A percentile compares a stretch with the other conserved stretches of the same genome.
These are phyloP conservation scores for Apotomis betuletana DNA, from an alignment of 2,888 invertebrate genomes.

Conservation along the genomic window DNA sequence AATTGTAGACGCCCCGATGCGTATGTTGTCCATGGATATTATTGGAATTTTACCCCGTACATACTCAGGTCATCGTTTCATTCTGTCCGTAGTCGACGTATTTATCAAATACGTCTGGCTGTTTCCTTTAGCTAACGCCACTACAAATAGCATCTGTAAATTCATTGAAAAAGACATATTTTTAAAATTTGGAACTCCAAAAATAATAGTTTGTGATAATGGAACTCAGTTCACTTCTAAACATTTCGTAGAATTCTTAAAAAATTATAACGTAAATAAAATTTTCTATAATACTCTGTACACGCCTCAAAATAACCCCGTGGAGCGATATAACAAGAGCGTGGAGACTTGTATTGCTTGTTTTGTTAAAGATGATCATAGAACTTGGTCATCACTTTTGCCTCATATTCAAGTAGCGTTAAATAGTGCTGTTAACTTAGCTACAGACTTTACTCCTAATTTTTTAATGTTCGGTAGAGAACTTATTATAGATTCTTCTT, in stretches of 20 bases:
- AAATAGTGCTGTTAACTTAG: too few relatives aligned
- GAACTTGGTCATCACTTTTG: too few relatives aligned
- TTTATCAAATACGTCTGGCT: slow-evolving; percentile 26
- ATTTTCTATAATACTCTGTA: slow-evolving; percentile 24
- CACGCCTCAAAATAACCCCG: neutral
- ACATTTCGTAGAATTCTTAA: slow-evolving; percentile 18
- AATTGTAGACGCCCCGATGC: slow-evolving; percentile 8
- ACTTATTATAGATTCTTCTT: too few relatives aligned
- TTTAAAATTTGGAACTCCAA: slow-evolving; percentile 27
- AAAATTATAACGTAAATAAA: slow-evolving; percentile 20
- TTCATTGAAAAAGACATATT: slow-evolving; percentile 22
- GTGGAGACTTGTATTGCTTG: too few relatives aligned
- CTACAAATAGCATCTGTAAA: slow-evolving; percentile 18
- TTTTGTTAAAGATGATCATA: too few relatives aligned
- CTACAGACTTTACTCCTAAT: too few relatives aligned
- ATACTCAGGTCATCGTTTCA: slow-evolving; percentile 24
- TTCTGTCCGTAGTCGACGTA: slow-evolving; percentile 18
- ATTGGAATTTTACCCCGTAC: slow-evolving; percentile 12
- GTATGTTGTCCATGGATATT: slow-evolving; percentile 2
- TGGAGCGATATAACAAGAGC: too few relatives aligned
- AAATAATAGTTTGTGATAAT: slow-evolving; percentile 29
- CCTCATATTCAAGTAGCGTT: too few relatives aligned
- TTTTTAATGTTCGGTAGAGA: too few relatives aligned
- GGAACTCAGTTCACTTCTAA: slow-evolving; percentile 27
- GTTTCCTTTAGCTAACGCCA: slow-evolving; percentile 20